A percentile compares a stretch with the other conserved stretches of the same genome.
phyloP scores from a whole-genome alignment of 2,113 vertebrate genomes.

The Podocnemis expansa region DNA sequence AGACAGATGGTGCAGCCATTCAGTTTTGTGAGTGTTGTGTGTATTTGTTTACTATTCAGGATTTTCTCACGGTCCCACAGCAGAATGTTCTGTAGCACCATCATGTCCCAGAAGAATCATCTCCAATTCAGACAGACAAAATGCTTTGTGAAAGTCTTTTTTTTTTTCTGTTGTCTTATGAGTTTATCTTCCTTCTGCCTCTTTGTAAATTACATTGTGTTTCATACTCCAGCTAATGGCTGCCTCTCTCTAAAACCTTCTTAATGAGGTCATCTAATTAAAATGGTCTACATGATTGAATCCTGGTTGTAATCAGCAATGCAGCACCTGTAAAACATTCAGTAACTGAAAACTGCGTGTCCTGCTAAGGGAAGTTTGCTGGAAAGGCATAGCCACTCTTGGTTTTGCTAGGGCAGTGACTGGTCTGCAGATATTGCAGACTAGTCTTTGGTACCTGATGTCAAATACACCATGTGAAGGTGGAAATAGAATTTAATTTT shows the following conservation, averaged over 20 bases:
- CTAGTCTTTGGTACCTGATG: background rate
- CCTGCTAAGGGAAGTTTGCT: background rate
- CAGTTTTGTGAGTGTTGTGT: background rate
- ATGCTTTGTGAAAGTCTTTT: background rate
- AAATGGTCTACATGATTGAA: constrained; percentile 27
- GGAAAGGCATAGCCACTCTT: background rate
- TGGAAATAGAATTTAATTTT: background rate
- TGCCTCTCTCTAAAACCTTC: background rate
- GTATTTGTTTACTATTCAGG: constrained; percentile 51
- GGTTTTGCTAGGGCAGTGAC: background rate
- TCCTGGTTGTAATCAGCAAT: accelerated
- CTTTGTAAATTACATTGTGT: background rate
- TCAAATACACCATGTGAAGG: background rate
- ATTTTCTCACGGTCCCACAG: background rate
- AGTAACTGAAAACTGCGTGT: accelerated
- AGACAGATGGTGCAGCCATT: background rate
- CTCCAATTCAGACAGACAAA: background rate
- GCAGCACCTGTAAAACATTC: background rate
- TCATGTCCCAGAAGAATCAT: background rate
- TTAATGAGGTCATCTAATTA: constrained; percentile 46
- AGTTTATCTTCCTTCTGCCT: constrained; percentile 27
- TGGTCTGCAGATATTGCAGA: background rate
- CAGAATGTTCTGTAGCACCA: background rate
- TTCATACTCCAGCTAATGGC: background rate
- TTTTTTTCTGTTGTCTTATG: background rate